These are phyloP conservation scores for Drosophila yooni DNA, from an alignment of 2,888 invertebrate genomes.

Conservation along the genomic window DNA sequence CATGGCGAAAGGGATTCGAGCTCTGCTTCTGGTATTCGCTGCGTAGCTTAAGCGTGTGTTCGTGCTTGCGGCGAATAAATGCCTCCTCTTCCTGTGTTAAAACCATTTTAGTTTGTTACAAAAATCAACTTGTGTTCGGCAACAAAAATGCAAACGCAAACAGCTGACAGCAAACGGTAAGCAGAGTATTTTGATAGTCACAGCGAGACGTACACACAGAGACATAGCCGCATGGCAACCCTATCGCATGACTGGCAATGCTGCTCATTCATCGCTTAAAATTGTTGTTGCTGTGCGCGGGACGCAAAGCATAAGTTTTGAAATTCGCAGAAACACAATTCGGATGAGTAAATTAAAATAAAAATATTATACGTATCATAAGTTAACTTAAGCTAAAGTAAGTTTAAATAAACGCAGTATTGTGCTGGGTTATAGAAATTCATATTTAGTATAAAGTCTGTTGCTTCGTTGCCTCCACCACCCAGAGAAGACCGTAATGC, in stretches of 20 bases:
- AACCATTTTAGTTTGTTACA: conserved; percentile 51
- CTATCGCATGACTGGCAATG: conserved; percentile 31
- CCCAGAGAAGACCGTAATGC: conserved; percentile 38
- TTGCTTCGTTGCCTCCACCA: conserved; percentile 69
- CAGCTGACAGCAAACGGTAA: conserved; percentile 53
- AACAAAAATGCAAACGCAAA: conserved; percentile 38
- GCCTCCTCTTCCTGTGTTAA: conserved; percentile 76
- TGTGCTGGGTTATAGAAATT: not conserved
- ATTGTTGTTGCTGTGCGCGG: not conserved
- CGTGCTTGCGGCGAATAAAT: conserved; percentile 79
- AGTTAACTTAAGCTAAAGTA: conserved; percentile 14
- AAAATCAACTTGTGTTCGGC: conserved; percentile 20
- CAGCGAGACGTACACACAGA: conserved; percentile 4
- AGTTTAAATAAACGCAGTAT: not conserved
- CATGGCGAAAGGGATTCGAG: conserved; percentile 90
- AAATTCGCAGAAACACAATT: not conserved
- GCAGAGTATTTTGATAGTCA: conserved; percentile 32
- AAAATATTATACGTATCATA: not conserved
- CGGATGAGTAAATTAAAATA: conserved; percentile 5
- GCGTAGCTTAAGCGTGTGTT: conserved; percentile 84
- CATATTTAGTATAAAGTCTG: conserved; percentile 53
- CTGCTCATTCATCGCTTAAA: conserved; percentile 36
- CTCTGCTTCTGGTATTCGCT: conserved; percentile 90
- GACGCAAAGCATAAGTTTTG: not conserved
- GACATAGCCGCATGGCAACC: conserved; percentile 6